phyloP scores from a whole-genome alignment of 2,113 vertebrate genomes.

The Pteropus alecto region DNA sequence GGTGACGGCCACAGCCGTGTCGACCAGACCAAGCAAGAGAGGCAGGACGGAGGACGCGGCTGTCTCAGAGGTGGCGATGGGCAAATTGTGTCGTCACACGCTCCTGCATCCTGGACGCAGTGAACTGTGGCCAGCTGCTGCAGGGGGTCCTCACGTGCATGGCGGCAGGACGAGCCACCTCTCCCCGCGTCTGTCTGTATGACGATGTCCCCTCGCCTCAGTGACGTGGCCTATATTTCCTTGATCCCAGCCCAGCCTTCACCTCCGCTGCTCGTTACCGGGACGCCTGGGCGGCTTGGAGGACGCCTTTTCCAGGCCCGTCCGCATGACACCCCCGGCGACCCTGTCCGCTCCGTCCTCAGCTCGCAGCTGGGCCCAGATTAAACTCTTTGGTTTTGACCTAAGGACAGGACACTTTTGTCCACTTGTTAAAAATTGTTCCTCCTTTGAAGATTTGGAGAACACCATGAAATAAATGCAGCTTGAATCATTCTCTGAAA shows the following conservation, averaged over 20 bases:
- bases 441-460: background rate
- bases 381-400: background rate
- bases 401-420: background rate
- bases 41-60: too few relatives aligned
- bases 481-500: background rate
- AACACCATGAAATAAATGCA: background rate
- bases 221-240: too few relatives aligned
- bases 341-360: background rate
- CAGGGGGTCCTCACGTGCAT: too few relatives aligned
- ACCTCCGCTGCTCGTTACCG: fast-evolving
- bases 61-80: background rate
- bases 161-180: background rate
- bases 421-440: background rate
- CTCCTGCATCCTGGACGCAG: background rate
- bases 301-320: too few relatives aligned
- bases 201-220: background rate
- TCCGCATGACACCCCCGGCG: background rate
- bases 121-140: too few relatives aligned
- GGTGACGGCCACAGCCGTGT: too few relatives aligned
- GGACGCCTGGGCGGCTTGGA: too few relatives aligned
- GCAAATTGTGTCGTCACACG: fast-evolving
- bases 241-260: too few relatives aligned
- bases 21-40: background rate
- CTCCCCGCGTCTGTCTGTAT: background rate
- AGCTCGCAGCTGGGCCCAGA: background rate